phyloP scores from a whole-genome alignment of 2,113 vertebrate species.

The Suncus etruscus region DNA sequence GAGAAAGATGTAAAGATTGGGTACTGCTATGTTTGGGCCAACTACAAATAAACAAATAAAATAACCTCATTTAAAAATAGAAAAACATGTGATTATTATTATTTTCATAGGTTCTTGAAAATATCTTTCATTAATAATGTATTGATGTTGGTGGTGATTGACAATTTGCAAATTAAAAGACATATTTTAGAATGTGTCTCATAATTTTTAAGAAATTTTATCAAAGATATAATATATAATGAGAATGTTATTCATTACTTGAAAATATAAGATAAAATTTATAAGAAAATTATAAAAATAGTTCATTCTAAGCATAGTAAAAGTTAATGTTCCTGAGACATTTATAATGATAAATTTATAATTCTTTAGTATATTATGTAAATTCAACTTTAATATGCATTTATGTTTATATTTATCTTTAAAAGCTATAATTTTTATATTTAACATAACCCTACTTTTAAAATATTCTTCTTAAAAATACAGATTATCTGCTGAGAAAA shows the following conservation, averaged over 20 bases:
- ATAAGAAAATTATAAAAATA: neutral
- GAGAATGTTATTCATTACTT: neutral
- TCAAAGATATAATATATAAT: neutral
- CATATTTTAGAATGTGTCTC: neutral
- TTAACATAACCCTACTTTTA: neutral
- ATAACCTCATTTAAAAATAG: neutral
- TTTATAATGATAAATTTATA: no score
- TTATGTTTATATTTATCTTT: no score
- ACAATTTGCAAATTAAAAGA: no score
- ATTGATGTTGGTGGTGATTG: no score
- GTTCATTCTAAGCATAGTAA: neutral
- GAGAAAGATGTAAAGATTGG: no score
- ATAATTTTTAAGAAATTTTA: neutral
- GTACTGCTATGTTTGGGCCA: no score
- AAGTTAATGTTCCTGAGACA: neutral
- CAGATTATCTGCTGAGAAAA: neutral
- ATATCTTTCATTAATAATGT: no score
- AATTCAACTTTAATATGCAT: no score
- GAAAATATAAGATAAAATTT: neutral
- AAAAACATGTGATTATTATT: no score
- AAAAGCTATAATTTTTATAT: neutral
- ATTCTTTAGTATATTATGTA: no score
- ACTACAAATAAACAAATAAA: neutral
- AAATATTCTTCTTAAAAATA: conserved; percentile 8
- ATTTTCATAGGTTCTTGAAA: no score